Percentiles rank a stretch among this genome's conserved stretches.
Evolutionary conservation across 1,140 invertebrate genomes (phyloP).

Genomic region (Heliconius eleuchia): DNA sequence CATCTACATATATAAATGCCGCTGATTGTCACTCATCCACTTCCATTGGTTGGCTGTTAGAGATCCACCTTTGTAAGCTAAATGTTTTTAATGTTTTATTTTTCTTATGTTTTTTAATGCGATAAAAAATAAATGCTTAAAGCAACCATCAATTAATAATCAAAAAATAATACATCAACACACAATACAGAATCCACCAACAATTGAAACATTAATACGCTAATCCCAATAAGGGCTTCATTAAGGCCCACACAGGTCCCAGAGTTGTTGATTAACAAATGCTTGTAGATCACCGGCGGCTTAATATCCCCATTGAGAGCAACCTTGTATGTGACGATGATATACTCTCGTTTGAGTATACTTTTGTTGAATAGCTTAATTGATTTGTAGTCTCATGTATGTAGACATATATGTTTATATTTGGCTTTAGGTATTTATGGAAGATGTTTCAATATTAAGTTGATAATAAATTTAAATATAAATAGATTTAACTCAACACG

Average conservation of each 20-base stretch:
- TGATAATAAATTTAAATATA: too few relatives aligned
- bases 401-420: background rate
- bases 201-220: background rate
- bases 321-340: slow-evolving; percentile 1
- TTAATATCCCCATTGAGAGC: background rate
- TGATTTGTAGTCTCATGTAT: background rate
- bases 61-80: too few relatives aligned
- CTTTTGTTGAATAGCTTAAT: background rate
- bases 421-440: background rate
- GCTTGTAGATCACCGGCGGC: background rate
- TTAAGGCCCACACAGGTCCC: background rate
- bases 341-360: background rate
- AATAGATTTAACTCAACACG: too few relatives aligned
- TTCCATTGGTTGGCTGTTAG: too few relatives aligned
- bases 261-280: background rate
- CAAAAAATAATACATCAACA: background rate
- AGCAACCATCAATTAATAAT: too few relatives aligned
- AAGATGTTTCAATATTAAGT: too few relatives aligned
- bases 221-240: slow-evolving; percentile 2
- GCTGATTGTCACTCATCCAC: too few relatives aligned
- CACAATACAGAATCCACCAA: background rate
- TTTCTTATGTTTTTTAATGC: too few relatives aligned
- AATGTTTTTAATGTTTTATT: too few relatives aligned
- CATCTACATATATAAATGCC: too few relatives aligned
- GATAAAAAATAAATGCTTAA: too few relatives aligned